Base-by-base conservation (phyloP, 1,140 invertebrate genomes). In the Varroa destructor region DNA sequence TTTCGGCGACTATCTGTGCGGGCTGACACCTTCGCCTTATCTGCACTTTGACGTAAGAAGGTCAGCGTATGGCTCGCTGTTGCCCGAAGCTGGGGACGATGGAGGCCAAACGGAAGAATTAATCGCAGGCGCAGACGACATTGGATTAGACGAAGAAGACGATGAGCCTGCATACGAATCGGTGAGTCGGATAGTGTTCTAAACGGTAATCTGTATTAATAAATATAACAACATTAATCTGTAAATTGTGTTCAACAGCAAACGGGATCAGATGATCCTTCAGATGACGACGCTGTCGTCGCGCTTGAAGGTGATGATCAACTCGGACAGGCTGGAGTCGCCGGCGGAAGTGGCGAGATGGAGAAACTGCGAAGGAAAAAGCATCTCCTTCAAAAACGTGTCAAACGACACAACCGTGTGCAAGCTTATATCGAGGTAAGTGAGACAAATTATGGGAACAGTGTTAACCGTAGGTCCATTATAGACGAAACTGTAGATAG, bases 1-100 rank as follows among this genome's bases (percentile, higher is more conserved):
- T 81, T 89, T 90, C 75, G 88, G 88, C 71, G 88, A 88, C 74
- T 92, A 91, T 79, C 82, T 94, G 36, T 92, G 90, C 79, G 90
- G 90, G n/a, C 84, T 92, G 71, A 51, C 46, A 5, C 88, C 91
- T 76, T 88, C 88, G 12, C 89, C 90, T 0, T 88, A 93, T 72
- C 79, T 93, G 67, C 73, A 78, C 1, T 83, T 77, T 75, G 78
- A 80, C 76, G 79, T 81, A 14, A 76, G 79, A 61, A 77, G 64
- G 4, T 77, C 77, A 42, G 71, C 75, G 56, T 83, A 81, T 75
- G 78, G 76, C 74, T 78, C 79, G 73, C 74, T 81, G 72, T 78
- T 77, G 75, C 74, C 80, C 79, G 80, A 84, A 80, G 76, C 81
- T 80, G 75, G 82, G 81, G 61, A 84, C 83, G 76, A 82, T 4